Base-by-base conservation (phyloP, 2,888 invertebrate species). In the Labia minor region DNA sequence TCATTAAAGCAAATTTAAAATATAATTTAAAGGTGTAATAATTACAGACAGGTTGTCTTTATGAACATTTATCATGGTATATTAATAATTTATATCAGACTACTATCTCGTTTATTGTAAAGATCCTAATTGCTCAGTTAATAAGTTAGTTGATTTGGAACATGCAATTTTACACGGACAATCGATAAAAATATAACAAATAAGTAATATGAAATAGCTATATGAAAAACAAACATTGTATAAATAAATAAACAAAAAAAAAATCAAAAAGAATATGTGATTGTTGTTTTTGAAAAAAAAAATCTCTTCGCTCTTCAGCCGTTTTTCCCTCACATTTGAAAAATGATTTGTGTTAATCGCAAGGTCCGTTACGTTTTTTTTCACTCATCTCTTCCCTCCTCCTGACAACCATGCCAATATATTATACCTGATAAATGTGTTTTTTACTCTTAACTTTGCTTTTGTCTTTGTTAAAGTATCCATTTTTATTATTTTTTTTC, bases 341-440 rank as follows among this genome's bases (percentile, higher is more conserved):
- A 26, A 26, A 26, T 26, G 26, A 26, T 26, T 26, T 26, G 26
- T 26, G 26, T 26, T 26, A 26, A 26, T 26, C 26, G 26, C 26
- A 26, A 26, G 26, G 26, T 26, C 26, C 26, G 26, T 26, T 26
- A 26, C 49, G 14, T 49, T 16, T 49, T 49, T 11, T 14, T 16
- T 49, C 49, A 49, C 49, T 49, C 14, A 49, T 49, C 49, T 49
- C 49, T n/a, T 49, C 49, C 16, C 49, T 49, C n/a, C 49, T 14
- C 26, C 8, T 16, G 49, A 49, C 49, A 14, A 8, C 16, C 33
- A 33, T 33, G 33, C 33, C 49, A n/a, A 49, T 49, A 49, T 49
- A n/a, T 49, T 49, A 49, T 49, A 49, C 49, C 49, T 49, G 49
- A 49, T 16, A 49, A 49, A 49, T 49, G 49, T 49, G 49, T n/a